A percentile compares a stretch with the other conserved stretches of the same genome.
These are phyloP conservation scores for Phengaris alcon DNA, from an alignment of 2,888 invertebrate genomes.

Conservation along the genomic window DNA sequence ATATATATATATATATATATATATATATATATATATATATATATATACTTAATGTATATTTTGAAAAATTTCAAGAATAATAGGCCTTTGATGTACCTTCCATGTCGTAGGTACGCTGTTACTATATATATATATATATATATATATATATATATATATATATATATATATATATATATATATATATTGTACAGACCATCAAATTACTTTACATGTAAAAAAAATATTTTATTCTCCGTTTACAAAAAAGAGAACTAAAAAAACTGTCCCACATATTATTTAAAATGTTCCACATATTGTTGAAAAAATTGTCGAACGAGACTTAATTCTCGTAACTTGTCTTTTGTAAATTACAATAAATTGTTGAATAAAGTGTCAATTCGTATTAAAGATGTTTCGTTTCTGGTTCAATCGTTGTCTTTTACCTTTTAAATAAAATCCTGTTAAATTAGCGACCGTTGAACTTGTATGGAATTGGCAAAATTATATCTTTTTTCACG, in stretches of 20 bases:
- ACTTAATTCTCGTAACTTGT: neutral
- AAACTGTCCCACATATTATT: neutral
- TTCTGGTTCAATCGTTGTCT: conserved; percentile 6
- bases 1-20: no score
- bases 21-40: no score
- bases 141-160: no score
- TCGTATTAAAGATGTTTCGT: neutral
- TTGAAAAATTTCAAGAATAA: no score
- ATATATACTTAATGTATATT: no score
- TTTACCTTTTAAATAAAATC: conserved; percentile 15
- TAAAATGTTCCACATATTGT: neutral
- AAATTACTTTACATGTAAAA: conserved; percentile 9
- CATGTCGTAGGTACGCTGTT: no score
- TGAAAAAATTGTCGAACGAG: neutral
- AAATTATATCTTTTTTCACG: neutral
- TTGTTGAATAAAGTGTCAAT: conserved; percentile 7
- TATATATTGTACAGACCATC: neutral
- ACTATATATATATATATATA: no score
- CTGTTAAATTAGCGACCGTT: conserved; percentile 11
- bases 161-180: no score
- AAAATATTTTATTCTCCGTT: neutral
- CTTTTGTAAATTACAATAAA: conserved; percentile 22
- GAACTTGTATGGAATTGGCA: neutral
- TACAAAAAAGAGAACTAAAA: neutral
- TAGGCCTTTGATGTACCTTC: no score